Base-by-base conservation (phyloP, 2,888 invertebrate genomes). In the Nymphalis urticae region DNA sequence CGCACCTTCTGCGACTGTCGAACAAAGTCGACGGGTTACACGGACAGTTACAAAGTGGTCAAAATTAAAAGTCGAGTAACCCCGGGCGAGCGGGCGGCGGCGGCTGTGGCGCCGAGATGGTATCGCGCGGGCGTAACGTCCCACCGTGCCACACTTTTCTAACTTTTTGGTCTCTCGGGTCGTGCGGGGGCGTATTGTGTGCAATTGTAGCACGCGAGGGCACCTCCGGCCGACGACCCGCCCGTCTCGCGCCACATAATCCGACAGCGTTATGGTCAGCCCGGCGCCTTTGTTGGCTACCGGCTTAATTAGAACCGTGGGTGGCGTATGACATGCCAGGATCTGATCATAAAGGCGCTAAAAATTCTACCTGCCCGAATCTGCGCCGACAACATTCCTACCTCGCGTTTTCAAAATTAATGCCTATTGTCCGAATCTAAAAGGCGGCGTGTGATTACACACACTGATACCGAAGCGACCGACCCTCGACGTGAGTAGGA, bases 261-360 rank as follows among this genome's bases (percentile, higher is more conserved):
- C 91, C 85, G 90, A 90, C 91, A 89, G 86, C 85, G 85, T 88
- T 88, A 90, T 85, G 86, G 85, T 80, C 85, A 83, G 85, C 82
- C 78, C 87, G 89, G 85, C 87, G 86, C 88, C 90, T 91, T 91
- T 90, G 90, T 89, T 84, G 84, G 84, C 89, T 89, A 89, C 89
- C 90, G 88, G 87, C 90, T 88, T 90, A 90, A 90, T 90, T 88
- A 88, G 87, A 83, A 81, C 80, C 87, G 90, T 91, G 90, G 92
- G 91, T 90, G 90, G 90, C 90, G 87, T 89, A 90, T 90, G 90
- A 91, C 87, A 90, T 85, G 89, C 85, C 88, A 88, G 88, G 90
- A 90, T 88, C 84, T 86, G 88, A 90, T 91, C 89, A 89, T 89
- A 90, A 90, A 91, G 89, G 90, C 89, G 91, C 89, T 88, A 91